Percentiles rank a stretch among this genome's conserved stretches.
phyloP scores from a whole-genome alignment of 2,113 vertebrate genomes.

The Echinops telfairi region DNA sequence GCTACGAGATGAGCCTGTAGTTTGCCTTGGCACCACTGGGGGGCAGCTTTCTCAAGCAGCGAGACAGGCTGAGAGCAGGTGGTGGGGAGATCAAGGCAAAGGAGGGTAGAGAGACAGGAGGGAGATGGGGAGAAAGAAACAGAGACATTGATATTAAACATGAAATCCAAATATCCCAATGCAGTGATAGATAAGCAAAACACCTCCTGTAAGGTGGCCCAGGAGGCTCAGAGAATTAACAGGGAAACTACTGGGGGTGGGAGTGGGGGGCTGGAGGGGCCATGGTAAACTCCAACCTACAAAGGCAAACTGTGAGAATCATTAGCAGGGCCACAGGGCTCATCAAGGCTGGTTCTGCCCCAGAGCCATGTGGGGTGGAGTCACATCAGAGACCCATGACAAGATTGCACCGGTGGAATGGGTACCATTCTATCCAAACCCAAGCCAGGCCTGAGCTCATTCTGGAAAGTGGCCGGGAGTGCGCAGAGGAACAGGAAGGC shows the following conservation, averaged over 20 bases:
- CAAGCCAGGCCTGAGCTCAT: constrained; percentile 22
- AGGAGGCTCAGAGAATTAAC: neutral
- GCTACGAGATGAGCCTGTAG: constrained; percentile 98
- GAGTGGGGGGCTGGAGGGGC: neutral
- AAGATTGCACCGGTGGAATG: constrained; percentile 26
- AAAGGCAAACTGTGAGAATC: constrained; percentile 53
- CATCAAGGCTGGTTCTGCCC: constrained; percentile 19
- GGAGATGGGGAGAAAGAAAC: constrained; percentile 76
- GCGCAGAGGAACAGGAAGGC: neutral
- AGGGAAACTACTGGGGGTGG: neutral
- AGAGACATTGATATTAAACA: constrained; percentile 78
- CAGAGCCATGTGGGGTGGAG: neutral
- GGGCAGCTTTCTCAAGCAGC: constrained; percentile 98
- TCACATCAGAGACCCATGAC: neutral
- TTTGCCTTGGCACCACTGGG: constrained; percentile 99
- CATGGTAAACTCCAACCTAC: constrained; percentile 51
- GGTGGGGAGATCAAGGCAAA: constrained; percentile 76
- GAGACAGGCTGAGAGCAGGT: constrained; percentile 92
- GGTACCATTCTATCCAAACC: constrained; percentile 44
- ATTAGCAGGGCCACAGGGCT: constrained; percentile 26
- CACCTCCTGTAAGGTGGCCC: neutral
- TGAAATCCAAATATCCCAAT: constrained; percentile 12
- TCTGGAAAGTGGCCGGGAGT: neutral
- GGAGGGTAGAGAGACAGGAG: constrained; percentile 82
- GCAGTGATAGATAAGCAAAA: constrained; percentile 28